Evolutionary conservation across 2,888 invertebrate genomes (phyloP), one percentile per base, ranked within the genome.

Genomic region (Yponomeuta evonymella): DNA sequence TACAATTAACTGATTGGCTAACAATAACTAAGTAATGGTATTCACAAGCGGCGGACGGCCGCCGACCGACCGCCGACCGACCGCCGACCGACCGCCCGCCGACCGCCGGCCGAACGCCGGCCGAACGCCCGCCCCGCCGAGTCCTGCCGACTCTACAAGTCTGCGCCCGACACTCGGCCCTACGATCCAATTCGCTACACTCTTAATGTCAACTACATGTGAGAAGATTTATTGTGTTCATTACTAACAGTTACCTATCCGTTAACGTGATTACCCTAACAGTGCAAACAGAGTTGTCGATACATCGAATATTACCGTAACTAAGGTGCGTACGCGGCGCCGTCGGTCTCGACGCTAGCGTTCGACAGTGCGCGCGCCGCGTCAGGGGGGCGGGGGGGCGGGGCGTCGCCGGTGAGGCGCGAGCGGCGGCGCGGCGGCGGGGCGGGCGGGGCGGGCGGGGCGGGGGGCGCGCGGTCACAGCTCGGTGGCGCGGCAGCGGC

Each of bases 1-100:
- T 91, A 91, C 90, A 90, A 79, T 78, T 83, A 80, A 84, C 85
- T 78, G 80, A 77, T 81, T 79, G 75, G 77, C 85, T 85, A 86
- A 83, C 85, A 81, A 83, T 81, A 67, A 48, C 58, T 58, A 82
- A 86, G 67, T 69, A 86, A 58, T 58, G 77, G 80, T 84, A 85
- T 85, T 83, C 84, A 86, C 86, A 84, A 81, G 82, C 83, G 81
- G 76, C 79, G 75, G 76, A 0, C 33, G 33, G 1, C 33, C 33
- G 33, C 33, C 33, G 33, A 33, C 33, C 33, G 33, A 33, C 33
- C 33, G 5, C 33, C 33, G 33, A 33, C 33, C 33, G 33, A 5
- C 33, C 33, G 33, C 33, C 3, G 33, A 33, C 33, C 33, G 33
- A 33, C 33, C 33, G 33, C 33, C 33, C 33, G 33, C 33, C 33